Percentiles rank a stretch among this genome's conserved stretches.
Conservation (phyloP, 2,113 vertebrate species). For the Sminthopsis crassicaudata region DNA sequence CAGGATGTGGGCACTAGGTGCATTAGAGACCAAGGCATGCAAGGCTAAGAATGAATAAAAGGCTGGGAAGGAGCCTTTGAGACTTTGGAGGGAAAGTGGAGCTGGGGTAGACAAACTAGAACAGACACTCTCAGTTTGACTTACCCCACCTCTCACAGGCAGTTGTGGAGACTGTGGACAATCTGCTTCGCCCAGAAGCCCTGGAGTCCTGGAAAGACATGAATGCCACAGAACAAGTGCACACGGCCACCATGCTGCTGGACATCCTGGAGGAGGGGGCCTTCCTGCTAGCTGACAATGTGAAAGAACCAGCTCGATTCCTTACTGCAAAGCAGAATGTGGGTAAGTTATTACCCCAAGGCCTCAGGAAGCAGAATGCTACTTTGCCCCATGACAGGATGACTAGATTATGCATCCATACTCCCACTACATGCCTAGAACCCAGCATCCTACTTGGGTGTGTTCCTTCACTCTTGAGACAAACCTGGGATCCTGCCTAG, state of each 20-base stretch:
- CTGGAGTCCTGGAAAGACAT: constrained; percentile 95
- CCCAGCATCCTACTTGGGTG: neutral
- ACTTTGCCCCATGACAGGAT: neutral
- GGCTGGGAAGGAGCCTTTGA: neutral
- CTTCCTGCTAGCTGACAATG: constrained; percentile 95
- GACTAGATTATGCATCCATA: neutral
- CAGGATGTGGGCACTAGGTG: neutral
- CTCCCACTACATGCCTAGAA: neutral
- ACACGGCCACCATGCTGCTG: constrained; percentile 95
- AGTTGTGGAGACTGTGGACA: constrained; percentile 94
- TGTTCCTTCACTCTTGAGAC: neutral
- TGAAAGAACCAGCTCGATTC: constrained; percentile 91
- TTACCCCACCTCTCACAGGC: constrained; percentile 81
- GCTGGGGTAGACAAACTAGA: neutral
- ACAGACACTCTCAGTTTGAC: neutral
- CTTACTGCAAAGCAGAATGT: constrained; percentile 91
- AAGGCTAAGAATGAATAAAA: no score
- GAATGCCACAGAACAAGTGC: constrained; percentile 94
- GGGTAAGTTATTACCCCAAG: constrained; percentile 80
- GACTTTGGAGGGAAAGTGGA: neutral
- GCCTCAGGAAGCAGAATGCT: no score
- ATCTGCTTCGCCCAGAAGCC: constrained; percentile 90
- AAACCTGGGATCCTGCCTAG: neutral
- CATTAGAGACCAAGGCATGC: neutral
- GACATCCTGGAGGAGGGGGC: constrained; percentile 95